These are phyloP conservation scores for Vanessa tameamea DNA, from an alignment of 1,140 invertebrate genomes.

Conservation along the genomic window DNA sequence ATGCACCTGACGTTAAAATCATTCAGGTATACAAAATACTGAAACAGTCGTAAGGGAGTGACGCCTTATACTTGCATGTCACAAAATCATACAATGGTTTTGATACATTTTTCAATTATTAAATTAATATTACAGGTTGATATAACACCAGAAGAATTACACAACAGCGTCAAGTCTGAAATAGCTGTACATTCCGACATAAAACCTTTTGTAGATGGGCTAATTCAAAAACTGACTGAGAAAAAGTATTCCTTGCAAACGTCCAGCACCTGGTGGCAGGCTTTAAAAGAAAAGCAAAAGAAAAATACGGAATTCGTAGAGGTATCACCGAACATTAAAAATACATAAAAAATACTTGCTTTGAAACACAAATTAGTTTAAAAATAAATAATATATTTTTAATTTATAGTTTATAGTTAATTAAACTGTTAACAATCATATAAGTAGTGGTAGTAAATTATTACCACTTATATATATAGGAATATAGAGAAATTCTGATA, in stretches of 20 bases:
- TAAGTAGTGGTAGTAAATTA: background rate
- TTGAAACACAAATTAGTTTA: too few relatives aligned
- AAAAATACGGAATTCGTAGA: slow-evolving; percentile 82
- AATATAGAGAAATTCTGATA: too few relatives aligned
- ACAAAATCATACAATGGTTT: background rate
- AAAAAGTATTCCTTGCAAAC: slow-evolving; percentile 78
- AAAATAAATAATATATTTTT: too few relatives aligned
- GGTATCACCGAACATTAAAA: slow-evolving; percentile 41
- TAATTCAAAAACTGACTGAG: slow-evolving; percentile 82
- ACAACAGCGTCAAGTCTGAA: slow-evolving; percentile 90
- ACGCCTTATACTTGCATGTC: too few relatives aligned
- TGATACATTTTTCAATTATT: background rate
- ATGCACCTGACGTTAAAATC: slow-evolving; percentile 90
- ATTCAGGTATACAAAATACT: slow-evolving; percentile 87
- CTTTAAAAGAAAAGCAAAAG: slow-evolving; percentile 82
- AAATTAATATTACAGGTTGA: slow-evolving; percentile 85
- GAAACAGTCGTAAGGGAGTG: background rate
- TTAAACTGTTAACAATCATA: background rate
- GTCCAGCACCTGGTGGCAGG: slow-evolving; percentile 82
- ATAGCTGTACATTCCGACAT: slow-evolving; percentile 92
- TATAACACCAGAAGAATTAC: slow-evolving; percentile 93
- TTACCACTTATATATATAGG: too few relatives aligned
- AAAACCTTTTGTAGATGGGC: slow-evolving; percentile 83
- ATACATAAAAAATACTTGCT: background rate
- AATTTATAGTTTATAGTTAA: too few relatives aligned